phyloP scores from a whole-genome alignment of 2,888 invertebrate species.

The Blomia tropicalis region DNA sequence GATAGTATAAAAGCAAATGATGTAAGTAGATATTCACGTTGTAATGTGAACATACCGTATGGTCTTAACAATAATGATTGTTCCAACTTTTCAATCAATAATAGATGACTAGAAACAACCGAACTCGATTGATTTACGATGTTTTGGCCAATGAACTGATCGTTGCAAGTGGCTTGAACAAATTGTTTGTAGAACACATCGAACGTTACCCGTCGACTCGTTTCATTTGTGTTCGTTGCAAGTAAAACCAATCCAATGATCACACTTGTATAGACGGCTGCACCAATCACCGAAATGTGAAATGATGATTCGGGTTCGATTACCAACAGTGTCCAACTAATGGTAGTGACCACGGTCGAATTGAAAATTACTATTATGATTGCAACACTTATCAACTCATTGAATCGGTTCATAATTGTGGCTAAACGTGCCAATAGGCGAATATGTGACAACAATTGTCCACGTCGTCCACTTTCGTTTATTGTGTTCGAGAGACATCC shows the following conservation, averaged over 20 bases:
- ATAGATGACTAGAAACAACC: neutral
- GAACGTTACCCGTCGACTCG: neutral
- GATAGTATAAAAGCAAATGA: constrained; percentile 6
- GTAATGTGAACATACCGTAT: neutral
- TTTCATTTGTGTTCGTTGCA: neutral
- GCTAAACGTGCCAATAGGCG: neutral
- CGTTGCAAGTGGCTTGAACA: neutral
- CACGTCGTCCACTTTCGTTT: neutral
- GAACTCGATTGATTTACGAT: neutral
- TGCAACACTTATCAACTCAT: neutral
- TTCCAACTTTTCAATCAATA: neutral
- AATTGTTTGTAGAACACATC: neutral
- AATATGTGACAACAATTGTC: neutral
- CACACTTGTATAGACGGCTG: neutral
- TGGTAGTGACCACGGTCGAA: neutral
- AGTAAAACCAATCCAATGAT: neutral
- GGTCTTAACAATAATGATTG: neutral
- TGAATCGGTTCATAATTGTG: neutral
- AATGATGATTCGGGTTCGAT: neutral
- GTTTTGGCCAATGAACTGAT: neutral
- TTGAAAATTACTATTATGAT: neutral
- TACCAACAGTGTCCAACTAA: neutral
- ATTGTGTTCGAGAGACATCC: neutral
- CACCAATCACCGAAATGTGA: neutral
- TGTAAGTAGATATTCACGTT: neutral